These are phyloP conservation scores for Druon quercuslanigerum DNA, from an alignment of 1,140 invertebrate species.

Conservation along the genomic window DNA sequence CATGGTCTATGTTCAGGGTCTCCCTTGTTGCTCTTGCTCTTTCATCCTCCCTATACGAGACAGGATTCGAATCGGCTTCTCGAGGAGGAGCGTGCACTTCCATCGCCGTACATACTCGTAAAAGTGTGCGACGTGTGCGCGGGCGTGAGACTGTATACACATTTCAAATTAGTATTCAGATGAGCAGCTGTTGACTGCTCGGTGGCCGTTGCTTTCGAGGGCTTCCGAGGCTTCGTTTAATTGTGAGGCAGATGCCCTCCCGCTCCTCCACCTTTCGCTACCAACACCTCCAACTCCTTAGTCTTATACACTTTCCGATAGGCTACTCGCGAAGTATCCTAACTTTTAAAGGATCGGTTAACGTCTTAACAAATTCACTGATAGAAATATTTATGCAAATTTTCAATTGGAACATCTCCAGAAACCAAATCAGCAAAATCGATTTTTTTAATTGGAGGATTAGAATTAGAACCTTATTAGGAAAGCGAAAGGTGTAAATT, in stretches of 20 bases:
- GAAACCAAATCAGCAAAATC: too few species aligned
- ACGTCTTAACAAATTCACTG: too few species aligned
- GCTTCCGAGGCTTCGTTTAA: constrained; percentile 73
- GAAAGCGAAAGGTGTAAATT: too few species aligned
- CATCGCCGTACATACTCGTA: constrained; percentile 26
- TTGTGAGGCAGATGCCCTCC: constrained; percentile 71
- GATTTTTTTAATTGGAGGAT: too few species aligned
- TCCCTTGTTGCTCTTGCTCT: background rate
- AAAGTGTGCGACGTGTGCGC: constrained; percentile 46
- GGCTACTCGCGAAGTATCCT: too few species aligned
- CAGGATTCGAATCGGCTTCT: background rate
- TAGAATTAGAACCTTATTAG: too few species aligned
- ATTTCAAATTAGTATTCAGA: constrained; percentile 74
- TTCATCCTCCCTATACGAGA: background rate
- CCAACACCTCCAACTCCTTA: constrained; percentile 31
- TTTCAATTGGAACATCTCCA: too few species aligned
- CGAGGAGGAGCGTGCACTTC: background rate
- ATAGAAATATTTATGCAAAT: too few species aligned
- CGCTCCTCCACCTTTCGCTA: constrained; percentile 33
- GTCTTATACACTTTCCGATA: background rate
- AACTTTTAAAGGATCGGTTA: too few species aligned
- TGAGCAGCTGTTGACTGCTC: constrained; percentile 71
- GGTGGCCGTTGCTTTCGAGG: constrained; percentile 59
- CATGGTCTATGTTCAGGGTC: background rate
- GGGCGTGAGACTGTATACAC: constrained; percentile 68